Evolutionary conservation across 2,888 invertebrate species (phyloP), one percentile per base, ranked within the genome.

Genomic region (Apotomis betuletana): DNA sequence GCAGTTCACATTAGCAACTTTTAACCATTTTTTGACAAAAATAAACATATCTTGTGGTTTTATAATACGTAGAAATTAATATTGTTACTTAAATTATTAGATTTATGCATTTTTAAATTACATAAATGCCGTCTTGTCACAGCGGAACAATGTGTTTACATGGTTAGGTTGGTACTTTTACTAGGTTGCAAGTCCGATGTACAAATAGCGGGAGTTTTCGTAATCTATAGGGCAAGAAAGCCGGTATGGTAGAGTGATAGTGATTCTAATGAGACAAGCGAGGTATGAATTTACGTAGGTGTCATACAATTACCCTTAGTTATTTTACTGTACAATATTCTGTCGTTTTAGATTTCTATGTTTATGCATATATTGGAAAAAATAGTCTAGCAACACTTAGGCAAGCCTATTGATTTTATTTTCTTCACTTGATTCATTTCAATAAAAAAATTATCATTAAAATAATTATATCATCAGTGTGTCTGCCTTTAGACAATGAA

Each of bases 151-250:
- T n/a, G 36, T 4, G 8, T 63, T 70, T 63, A n/a, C 10, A 54
- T 69, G 59, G 67, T 77, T 74, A 81, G 74, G 85, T 88, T 88
- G 87, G 87, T 78, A 81, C 49, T 49, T 67, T 58, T 81, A 77
- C 71, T 76, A 71, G 74, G 82, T 82, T 85, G 83, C 79, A 79
- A 78, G 77, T 73, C 76, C 81, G 82, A 73, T 67, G 64, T 36
- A 69, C 64, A 75, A 80, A 81, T 80, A 78, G 87, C 88, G 88
- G 84, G 82, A 83, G 75, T 79, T 88, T 81, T 79, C 75, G 86
- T 85, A 69, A 70, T 62, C 12, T 59, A 55, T 59, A 58, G 58
- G 13, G 15, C 38, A 51, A 63, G 15, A 57, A 67, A 71, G 71
- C 71, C 70, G 70, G 70, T 41, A 64, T 44, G 1, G 12, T 59